Base-by-base conservation (phyloP, 2,888 invertebrate genomes). In the Agrilus mali region DNA sequence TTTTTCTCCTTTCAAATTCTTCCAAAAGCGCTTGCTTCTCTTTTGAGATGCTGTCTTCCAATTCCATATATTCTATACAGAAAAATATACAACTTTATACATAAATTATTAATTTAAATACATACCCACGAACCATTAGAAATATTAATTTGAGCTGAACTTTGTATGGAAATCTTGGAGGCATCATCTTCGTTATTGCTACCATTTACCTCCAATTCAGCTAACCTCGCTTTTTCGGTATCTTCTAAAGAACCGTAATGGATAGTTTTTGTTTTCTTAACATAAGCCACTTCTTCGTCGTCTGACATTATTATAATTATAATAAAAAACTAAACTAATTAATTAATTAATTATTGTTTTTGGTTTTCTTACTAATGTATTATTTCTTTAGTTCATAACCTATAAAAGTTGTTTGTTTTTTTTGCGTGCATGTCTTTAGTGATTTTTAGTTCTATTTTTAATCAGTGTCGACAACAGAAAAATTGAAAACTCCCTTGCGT, bases 181-280 rank as follows among this genome's bases (percentile, higher is more conserved):
- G 74, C 75, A 44, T 68, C 71, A n/a, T 76, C 75, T 27, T 75
- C 74, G 33, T 78, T 79, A 1, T 74, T 75, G 1, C 75, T 77
- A 38, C 77, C 75, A 37, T 72, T 73, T 35, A 74, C 74, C 10
- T 75, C 76, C 5, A 70, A 67, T 38, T 75, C 72, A 14, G 75
- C 74, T 57, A 85, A 67, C 43, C 87, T 73, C 10, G 77, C 76
- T 49, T 83, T 76, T 66, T 92, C 92, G 31, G 77, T 72, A 58
- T 90, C 90, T 63, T 93, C 93, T 59, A 93, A 64, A 1, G 92
- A 90, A 12, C 92, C 92, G 77, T 92, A 93, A 60, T 92, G 87
- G 40, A 92, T 74, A 1, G 80, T 80, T 63, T 83, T 83, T 44
- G 74, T 74, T 50, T 82, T 82, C 63, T 89, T 87, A 0, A 80